Base-by-base conservation (phyloP, 2,113 vertebrate genomes). In the Menura novaehollandiae region DNA sequence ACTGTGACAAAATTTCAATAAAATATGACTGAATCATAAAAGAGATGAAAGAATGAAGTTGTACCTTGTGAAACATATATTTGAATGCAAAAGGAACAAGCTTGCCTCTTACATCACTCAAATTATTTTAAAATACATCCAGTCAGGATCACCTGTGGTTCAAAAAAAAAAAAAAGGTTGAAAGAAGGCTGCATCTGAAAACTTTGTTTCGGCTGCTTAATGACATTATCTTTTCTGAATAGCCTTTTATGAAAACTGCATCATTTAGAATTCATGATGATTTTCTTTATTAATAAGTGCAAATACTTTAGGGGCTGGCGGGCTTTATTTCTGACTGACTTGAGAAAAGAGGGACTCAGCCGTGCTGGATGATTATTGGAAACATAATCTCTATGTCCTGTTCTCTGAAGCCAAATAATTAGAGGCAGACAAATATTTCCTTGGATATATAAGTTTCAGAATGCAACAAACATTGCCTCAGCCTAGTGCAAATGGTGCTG, bases 1-100 rank as follows among this genome's bases (percentile, higher is more conserved):
- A 76, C 75, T 63, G 37, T 55, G 95, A 92, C 58, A 93, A 90
- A 76, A 90, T 90, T 95, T 93, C 94, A 87, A 82, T 77, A 75
- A 89, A 95, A 91, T 91, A 79, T 68, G 85, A 91, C 88, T 82
- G 80, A 71, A 81, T 89, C 47, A 39, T 81, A 60, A 86, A 69
- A 69, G 71, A 93, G 85, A 95, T 49, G 74, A 88, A 95, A 91
- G 90, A 69, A 90, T 55, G 33, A 85, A 92, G 84, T 56, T 87
- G 74, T 81, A 74, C 75, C 82, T 95, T 89, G 82, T 62, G 82
- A 91, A 64, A 59, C 73, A 21, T 80, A 89, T 93, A 41, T 78
- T 71, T 85, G 83, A 89, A 96, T 87, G 80, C 22, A 87, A 93
- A 93, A 91, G 47, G 67, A 90, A 87, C 60, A 58, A 32, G 17